Conservation (phyloP, 2,888 invertebrate genomes). For the Torymus tubicola region DNA sequence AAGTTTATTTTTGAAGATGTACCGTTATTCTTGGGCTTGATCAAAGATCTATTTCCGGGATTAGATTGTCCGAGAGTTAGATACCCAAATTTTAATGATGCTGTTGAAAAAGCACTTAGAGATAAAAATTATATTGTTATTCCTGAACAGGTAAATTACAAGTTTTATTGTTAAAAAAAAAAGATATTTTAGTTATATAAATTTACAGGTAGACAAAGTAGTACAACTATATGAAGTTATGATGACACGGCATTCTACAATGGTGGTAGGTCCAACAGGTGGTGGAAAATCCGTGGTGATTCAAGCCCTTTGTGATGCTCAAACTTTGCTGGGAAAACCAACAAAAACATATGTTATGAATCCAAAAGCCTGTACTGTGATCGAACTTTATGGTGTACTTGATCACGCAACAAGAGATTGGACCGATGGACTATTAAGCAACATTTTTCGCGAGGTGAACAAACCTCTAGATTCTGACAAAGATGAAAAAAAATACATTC, state of each 20-base stretch:
- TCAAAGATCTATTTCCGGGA: slow-evolving; percentile 93
- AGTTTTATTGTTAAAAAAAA: neutral
- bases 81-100: slow-evolving; percentile 90
- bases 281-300: slow-evolving; percentile 94
- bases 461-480: slow-evolving; percentile 81
- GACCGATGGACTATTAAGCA: slow-evolving; percentile 94
- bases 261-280: slow-evolving; percentile 95
- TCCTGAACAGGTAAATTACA: slow-evolving; percentile 81
- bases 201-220: slow-evolving; percentile 87
- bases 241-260: slow-evolving; percentile 94
- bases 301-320: slow-evolving; percentile 85
- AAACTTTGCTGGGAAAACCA: slow-evolving; percentile 84
- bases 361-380: slow-evolving; percentile 93
- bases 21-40: slow-evolving; percentile 90
- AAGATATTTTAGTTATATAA: no score
- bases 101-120: slow-evolving; percentile 84
- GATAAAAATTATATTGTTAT: slow-evolving; percentile 83
- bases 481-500: slow-evolving; percentile 87
- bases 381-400: slow-evolving; percentile 92
- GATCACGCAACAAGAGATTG: slow-evolving; percentile 93
- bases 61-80: slow-evolving; percentile 92
- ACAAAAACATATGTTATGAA: slow-evolving; percentile 90
- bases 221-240: slow-evolving; percentile 95
- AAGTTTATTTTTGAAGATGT: slow-evolving; percentile 96
- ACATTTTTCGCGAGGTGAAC: slow-evolving; percentile 94